Percentiles rank a stretch among this genome's conserved stretches.
These are phyloP conservation scores for Thecophora atra DNA, from an alignment of 2,888 invertebrate species.

Conservation along the genomic window DNA sequence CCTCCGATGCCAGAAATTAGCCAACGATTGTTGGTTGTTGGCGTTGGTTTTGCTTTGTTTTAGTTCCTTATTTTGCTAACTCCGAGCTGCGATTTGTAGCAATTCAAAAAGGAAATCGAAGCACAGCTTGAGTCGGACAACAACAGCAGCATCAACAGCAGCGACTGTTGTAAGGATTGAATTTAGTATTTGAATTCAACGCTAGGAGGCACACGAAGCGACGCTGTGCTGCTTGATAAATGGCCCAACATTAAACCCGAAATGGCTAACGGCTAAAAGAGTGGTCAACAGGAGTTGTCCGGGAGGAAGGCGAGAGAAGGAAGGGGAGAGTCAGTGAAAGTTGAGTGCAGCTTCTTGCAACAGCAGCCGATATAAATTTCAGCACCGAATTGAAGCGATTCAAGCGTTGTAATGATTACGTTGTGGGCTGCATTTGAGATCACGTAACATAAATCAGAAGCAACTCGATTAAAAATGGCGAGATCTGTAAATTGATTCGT, in stretches of 20 bases:
- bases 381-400: neutral
- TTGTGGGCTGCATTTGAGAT: neutral
- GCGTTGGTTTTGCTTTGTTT: too few relatives aligned
- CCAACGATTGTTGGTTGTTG: too few relatives aligned
- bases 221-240: constrained; percentile 26
- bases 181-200: constrained; percentile 1
- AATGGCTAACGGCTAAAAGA: constrained; percentile 40
- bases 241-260: constrained; percentile 30
- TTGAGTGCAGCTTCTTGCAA: neutral
- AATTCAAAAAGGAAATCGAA: constrained; percentile 26
- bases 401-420: neutral
- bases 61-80: neutral
- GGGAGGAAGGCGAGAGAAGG: too few relatives aligned
- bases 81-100: constrained; percentile 18
- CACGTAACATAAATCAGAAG: too few relatives aligned
- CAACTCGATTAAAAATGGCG: too few relatives aligned
- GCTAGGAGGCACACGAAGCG: constrained; percentile 3
- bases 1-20: too few relatives aligned
- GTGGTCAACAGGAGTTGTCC: constrained; percentile 17
- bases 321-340: too few relatives aligned
- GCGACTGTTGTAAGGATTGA: neutral
- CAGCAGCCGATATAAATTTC: neutral
- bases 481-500: too few relatives aligned
- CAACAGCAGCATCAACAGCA: constrained; percentile 17
- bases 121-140: constrained; percentile 13